Base-by-base conservation (phyloP, 2,797 vertebrate genomes). In the Nasua narica region DNA sequence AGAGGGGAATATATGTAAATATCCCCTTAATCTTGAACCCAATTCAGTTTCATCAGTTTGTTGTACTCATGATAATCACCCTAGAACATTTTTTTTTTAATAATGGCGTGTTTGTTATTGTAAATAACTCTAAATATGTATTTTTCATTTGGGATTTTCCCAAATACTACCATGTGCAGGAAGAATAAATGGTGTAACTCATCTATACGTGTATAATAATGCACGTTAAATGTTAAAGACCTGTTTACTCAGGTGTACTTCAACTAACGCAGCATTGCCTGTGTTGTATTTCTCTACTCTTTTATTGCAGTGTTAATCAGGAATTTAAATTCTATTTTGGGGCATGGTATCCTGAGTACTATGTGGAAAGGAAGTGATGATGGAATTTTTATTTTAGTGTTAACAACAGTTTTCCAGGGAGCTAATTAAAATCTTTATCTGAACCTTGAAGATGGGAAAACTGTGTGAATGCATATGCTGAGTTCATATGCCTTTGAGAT, bases 401-500 rank as follows among this genome's bases (percentile, higher is more conserved):
- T 97, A 98, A 98, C 98, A 98, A 46, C 87, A 98, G 94, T 99
- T 99, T 99, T 98, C 98, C 98, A 98, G 98, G 98, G 98, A 99
- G 97, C 98, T 99, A 99, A 99, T 99, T 99, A 99, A 98, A 98
- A 97, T 96, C 96, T 97, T 98, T 98, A 99, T 98, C 98, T 98
- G 96, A 98, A 98, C 84, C 97, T 98, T 97, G 93, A 97, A 98
- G 98, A 95, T 97, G 90, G 97, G 94, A 98, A 98, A 98, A 95
- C 96, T 98, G 93, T 97, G 90, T 98, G 95, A 91, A 93, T 95
- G 78, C 93, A 58, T 52, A 72, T 96, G 84, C 89, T 97, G 97
- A 90, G 58, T 98, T 97, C 76, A 52, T 78, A 40, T 90, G 60
- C 82, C 97, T 96, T 94, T 89, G 93, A 98, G 97, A 97, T 97